Evolutionary conservation across 2,113 vertebrate genomes (phyloP), one percentile per base, ranked within the genome.

Genomic region (Setophaga coronata): DNA sequence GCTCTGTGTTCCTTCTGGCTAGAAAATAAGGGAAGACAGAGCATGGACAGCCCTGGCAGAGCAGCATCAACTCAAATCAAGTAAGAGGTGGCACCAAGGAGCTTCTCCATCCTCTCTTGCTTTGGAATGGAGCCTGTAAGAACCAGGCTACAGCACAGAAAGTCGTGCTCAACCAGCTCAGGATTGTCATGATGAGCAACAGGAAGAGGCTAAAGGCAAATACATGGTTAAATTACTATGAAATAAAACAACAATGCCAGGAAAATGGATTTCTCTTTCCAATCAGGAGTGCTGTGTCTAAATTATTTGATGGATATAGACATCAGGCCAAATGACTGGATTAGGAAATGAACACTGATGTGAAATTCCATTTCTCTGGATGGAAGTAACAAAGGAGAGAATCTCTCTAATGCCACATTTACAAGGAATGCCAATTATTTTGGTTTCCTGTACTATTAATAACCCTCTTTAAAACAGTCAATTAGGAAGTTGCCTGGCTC

Each of bases 261-360:
- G 71, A 82, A 87, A 90, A 87, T 17, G 19, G 28, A 64, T 82
- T 90, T 64, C 66, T 86, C 62, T 82, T 91, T 78, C 73, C 78
- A 73, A 24, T 67, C 78, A 50, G 84, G 54, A 95, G 69, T 6
- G 1, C 70, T 89, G 72, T 69, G 56, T 69, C 60, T 96, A 95
- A 87, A 86, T 90, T 74, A 91, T 80, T 82, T 89, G 94, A 97
- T 89, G 95, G 96, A 89, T 70, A n/a, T 8, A 34, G n/a, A 67
- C 4, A 8, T 73, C 7, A 0, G 19, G 71, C 67, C 80, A 74
- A 91, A 78, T 14, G 40, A 74, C 69, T 87, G 85, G 61, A 76
- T 81, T 79, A 92, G 77, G 83, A 86, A 95, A 91, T 43, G 16
- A 89, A 54, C 34, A 12, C 18, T 18, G 50, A 94, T 11, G 54